Base-by-base conservation (phyloP, 1,140 invertebrate genomes). In the Drosophila takahashii region DNA sequence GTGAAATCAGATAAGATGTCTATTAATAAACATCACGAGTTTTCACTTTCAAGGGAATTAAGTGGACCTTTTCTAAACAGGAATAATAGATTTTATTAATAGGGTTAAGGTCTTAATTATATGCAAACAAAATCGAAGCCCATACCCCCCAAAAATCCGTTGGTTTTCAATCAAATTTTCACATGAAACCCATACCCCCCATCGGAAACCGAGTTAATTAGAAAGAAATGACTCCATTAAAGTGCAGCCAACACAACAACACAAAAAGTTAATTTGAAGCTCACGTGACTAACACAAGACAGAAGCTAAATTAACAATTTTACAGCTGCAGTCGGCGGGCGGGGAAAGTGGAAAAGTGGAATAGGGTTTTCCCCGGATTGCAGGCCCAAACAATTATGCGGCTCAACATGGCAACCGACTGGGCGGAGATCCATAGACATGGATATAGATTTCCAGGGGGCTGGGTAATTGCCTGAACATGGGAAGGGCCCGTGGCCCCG, bases 271-370 rank as follows among this genome's bases (percentile, higher is more conserved):
- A 83, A 87, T 87, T 87, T 71, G 47, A 71, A 48, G 83, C 57
- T 87, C 83, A 86, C 83, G 83, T 89, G 83, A 89, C 84, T 76
- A 83, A 77, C 60, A 81, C 71, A 79, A 86, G 54, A 84, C 79
- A 87, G 84, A 79, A 87, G 83, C 83, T 66, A 83, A 84, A 84
- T 86, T 83, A 87, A 84, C 79, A 79, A 84, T 87, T 87, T 87
- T 84, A 87, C 84, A 79, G 84, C 84, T 87, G 67, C 62, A 18
- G 36, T 15, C 8, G 56, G 26, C 16, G 11, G 1, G 27, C 50
- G 57, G 18, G 71, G 18, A 51, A 75, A 65, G 64, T 13, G 50
- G 36, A 51, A 76, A 65, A 66, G 64, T 13, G 50, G 36, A 51
- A 76, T 53, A 66, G 60, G 72, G 60, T 54, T 60, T 69, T 47